A percentile compares a stretch with the other conserved stretches of the same genome.
Conservation (phyloP, 2,888 invertebrate species). For the Ennomos fuscantarius region DNA sequence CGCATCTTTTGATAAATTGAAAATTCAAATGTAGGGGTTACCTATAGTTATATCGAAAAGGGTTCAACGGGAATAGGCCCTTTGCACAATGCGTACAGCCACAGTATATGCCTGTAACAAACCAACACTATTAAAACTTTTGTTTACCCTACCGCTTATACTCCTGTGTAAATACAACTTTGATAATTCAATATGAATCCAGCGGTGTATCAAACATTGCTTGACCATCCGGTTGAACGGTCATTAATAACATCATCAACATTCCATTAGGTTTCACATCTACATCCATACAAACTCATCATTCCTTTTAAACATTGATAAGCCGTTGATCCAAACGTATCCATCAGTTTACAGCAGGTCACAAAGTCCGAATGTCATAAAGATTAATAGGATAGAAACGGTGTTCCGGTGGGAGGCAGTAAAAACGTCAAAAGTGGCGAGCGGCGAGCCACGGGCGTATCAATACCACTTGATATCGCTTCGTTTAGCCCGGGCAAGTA, state of each 20-base stretch:
- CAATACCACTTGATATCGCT: slow-evolving; percentile 20
- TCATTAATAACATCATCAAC: no score
- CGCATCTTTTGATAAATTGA: no score
- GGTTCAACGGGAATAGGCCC: no score
- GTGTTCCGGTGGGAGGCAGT: slow-evolving; percentile 28
- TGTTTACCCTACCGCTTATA: no score
- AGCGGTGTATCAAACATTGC: no score
- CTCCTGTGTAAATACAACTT: background rate
- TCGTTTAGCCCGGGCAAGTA: slow-evolving; percentile 14
- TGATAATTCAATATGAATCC: background rate
- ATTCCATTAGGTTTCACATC: no score
- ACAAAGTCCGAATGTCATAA: slow-evolving; percentile 39
- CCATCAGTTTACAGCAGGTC: slow-evolving; percentile 27
- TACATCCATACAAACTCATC: background rate
- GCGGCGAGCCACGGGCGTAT: slow-evolving; percentile 8
- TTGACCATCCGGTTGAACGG: no score
- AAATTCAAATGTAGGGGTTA: no score
- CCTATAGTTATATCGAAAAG: no score
- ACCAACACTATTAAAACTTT: no score
- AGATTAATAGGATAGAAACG: slow-evolving; percentile 35
- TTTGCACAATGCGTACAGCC: no score
- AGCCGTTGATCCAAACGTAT: slow-evolving; percentile 17
- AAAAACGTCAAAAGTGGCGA: slow-evolving; percentile 34
- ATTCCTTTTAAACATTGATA: background rate
- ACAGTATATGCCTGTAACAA: no score